Evolutionary conservation across 2,888 invertebrate species (phyloP).

Genomic region (Clanis bilineata): DNA sequence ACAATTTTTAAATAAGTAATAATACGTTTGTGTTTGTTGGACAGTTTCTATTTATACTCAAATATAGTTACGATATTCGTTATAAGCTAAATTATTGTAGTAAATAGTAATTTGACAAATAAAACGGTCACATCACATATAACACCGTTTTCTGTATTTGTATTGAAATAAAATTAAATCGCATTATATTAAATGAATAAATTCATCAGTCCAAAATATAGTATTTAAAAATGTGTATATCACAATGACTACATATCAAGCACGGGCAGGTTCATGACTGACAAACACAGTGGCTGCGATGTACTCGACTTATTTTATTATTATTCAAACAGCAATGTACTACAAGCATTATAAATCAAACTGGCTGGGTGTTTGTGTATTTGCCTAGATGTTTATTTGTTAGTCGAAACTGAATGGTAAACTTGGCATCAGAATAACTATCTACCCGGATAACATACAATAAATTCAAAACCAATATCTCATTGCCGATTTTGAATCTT

Average conservation of each 20-base stretch:
- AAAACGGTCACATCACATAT: too few relatives aligned
- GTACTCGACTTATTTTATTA: not conserved
- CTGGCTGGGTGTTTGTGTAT: not conserved
- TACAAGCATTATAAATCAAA: not conserved
- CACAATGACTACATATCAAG: not conserved
- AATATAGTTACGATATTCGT: too few relatives aligned
- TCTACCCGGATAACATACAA: not conserved
- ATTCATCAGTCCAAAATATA: not conserved
- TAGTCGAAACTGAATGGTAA: not conserved
- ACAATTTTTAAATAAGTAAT: too few relatives aligned
- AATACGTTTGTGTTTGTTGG: too few relatives aligned
- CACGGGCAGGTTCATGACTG: not conserved
- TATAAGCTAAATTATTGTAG: too few relatives aligned
- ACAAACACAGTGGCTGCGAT: not conserved
- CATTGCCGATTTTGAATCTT: not conserved
- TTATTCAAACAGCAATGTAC: not conserved
- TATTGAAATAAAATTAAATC: too few relatives aligned
- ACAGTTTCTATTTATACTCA: too few relatives aligned
- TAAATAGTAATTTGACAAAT: too few relatives aligned
- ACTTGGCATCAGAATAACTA: slow-evolving; percentile 8
- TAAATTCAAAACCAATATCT: not conserved
- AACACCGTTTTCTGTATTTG: too few relatives aligned
- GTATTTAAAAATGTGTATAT: not conserved
- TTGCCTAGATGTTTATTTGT: slow-evolving; percentile 8
- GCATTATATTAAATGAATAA: too few relatives aligned